Evolutionary conservation across 1,140 invertebrate species (phyloP), one percentile per base, ranked within the genome.

Genomic region (Pomacea maculata): DNA sequence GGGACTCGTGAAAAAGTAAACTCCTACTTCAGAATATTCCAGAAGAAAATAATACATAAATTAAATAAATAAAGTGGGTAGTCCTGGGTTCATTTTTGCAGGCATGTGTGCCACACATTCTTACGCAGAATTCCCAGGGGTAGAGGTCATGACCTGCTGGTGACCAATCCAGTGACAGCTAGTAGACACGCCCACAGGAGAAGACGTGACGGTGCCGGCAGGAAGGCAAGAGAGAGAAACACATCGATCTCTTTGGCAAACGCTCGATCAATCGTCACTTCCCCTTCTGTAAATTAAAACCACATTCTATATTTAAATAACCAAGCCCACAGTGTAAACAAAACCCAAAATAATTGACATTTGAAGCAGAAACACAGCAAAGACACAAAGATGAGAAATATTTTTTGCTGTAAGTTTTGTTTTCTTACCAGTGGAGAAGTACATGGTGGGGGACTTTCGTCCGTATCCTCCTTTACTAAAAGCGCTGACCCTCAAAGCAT

Each of bases 381-480:
- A 12, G 45, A 45, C 11, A 29, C 11, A 29, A 3, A 77, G 61
- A 77, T 57, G 29, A 45, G 34, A 45, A 45, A 45, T 6, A 45
- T 45, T 45, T 45, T 45, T 45, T 45, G 6, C 34, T 45, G 34
- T 8, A 14, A 61, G 67, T 70, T 21, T 34, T 21, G n/a, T 61
- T 19, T 19, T 55, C 83, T 84, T 81, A 88, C 87, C 85, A 29
- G 86, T 34, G n/a, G 85, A 83, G 65, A 88, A 88, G 73, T 86
- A 86, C 1, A 79, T 73, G 7, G 85, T 85, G 54, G 80, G 82
- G 6, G 84, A 84, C 65, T 86, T 86, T 29, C 79, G 75, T 17
- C 87, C 86, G 65, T 86, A 84, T 5, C 86, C 87, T 10, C 83
- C 87, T 5, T 72, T 80, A 61, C 85, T 85, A 63, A 61, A 85